Evolutionary conservation across 2,888 invertebrate genomes (phyloP), one percentile per base, ranked within the genome.

Genomic region (Harmothoe impar): DNA sequence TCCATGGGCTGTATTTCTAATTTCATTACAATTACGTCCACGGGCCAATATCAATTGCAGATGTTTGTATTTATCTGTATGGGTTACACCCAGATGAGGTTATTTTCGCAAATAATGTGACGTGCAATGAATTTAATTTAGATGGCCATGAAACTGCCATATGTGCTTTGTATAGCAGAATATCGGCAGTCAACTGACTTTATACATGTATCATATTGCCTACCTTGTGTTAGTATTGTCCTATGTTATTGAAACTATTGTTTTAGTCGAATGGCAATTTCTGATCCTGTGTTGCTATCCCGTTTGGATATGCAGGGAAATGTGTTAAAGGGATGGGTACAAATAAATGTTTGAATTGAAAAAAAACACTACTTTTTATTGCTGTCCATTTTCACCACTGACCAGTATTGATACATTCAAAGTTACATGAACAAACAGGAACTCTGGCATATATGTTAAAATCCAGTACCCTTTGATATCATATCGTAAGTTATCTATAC

Each of bases 1-100:
- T 72, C 72, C 43, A 43, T 72, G 72, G 15, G 29, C 72, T 29
- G 72, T 25, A 72, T 72, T 72, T 72, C 72, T 72, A 72, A 72
- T 72, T 25, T n/a, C 72, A 29, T 72, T 29, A 72, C 72, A 31
- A 29, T 29, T 23, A 29, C 31, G 68, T 68, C n/a, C 17, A 17
- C 68, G 62, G 5, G 20, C 72, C 15, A 25, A 25, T 72, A 72
- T 72, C 72, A n/a, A 29, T 72, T 72, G 25, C 29, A 15, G 15
- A 31, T 72, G 31, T 25, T 72, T 72, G 29, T 72, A 72, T 72
- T 29, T 72, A 72, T 25, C 29, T 20, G 62, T 62, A 62, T 62
- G 23, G 20, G 62, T 62, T 62, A 62, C 62, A 62, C 62, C 43
- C 43, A 62, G 20, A 62, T 62, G 20, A 62, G 62, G 62, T 62